Base-by-base conservation (phyloP, 2,113 vertebrate species). In the Mandrillus leucophaeus region DNA sequence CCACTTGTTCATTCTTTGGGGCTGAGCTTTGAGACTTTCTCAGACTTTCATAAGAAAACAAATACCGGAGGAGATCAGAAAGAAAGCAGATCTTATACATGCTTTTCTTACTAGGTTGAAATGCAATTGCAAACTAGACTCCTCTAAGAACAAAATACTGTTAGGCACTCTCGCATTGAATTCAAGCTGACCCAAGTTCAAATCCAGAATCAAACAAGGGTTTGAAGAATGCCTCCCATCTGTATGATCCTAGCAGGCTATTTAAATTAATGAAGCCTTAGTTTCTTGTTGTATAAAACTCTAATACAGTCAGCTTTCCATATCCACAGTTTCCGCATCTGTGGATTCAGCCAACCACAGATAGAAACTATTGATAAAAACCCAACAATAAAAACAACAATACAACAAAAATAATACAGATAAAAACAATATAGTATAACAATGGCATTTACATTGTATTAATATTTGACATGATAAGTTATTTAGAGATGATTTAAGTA, bases 61-160 rank as follows among this genome's bases (percentile, higher is more conserved):
- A 96, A 90, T 76, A 57, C 16, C 6, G 13, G 61, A 66, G 64
- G 20, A 13, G 2, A 55, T 40, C 59, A 76, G 25, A 88, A 92
- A 96, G 52, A 20, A 88, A 93, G 80, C 79, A 92, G 61, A 70
- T 64, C 52, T 45, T 59, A 68, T 32, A 38, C 23, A 66, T 22
- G 66, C n/a, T 93, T 90, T 95, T 93, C 89, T 95, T 55, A 70
- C 25, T 59, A 64, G 50, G n/a, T 48, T 81, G 87, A 97, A 84
- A 87, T 52, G 13, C 73, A 90, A 43, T 82, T 52, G 13, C 73
- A 90, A 43, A 79, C 81, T 86, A 95, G 43, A 86, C 76, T 92
- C n/a, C 43, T 95, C 43, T 48, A 22, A n/a, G 48, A 95, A 73
- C 48, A 76, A 52, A 64, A 84, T 32, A 43, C 23, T 72, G 80